Percentiles rank a stretch among this genome's conserved stretches.
phyloP scores from a whole-genome alignment of 2,888 invertebrate species.

The Anagyrus pseudococci region DNA sequence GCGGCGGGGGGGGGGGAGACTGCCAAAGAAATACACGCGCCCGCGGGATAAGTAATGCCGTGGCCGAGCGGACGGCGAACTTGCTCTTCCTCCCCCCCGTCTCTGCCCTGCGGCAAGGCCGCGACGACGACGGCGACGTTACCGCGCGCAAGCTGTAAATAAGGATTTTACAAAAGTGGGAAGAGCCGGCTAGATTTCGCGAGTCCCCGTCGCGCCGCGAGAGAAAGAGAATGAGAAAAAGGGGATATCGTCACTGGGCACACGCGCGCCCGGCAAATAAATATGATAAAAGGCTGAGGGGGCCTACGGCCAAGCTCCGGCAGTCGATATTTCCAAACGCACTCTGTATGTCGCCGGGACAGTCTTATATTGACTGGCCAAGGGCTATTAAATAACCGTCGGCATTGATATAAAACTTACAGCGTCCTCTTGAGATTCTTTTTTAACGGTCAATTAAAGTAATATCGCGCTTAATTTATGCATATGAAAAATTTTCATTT shows the following conservation, averaged over 20 bases:
- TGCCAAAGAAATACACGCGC: constrained; percentile 49
- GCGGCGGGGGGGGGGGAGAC: constrained; percentile 3
- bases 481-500: too few relatives aligned
- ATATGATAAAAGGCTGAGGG: constrained; percentile 25
- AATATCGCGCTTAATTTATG: too few relatives aligned
- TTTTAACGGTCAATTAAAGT: too few relatives aligned
- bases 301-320: background rate
- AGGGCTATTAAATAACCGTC: too few relatives aligned
- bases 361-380: too few relatives aligned
- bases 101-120: background rate
- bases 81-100: constrained; percentile 41
- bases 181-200: constrained; percentile 28
- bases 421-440: too few relatives aligned
- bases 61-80: too few relatives aligned
- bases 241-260: background rate
- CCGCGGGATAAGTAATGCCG: constrained; percentile 59
- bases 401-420: too few relatives aligned
- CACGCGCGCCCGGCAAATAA: constrained; percentile 17
- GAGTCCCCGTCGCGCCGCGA: background rate
- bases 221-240: background rate
- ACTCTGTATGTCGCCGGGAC: too few relatives aligned
- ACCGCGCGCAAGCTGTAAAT: constrained; percentile 6
- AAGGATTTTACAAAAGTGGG: constrained; percentile 17
- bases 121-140: background rate
- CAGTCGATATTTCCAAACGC: too few relatives aligned